These are phyloP conservation scores for Cinclus mexicanus DNA, from an alignment of 2,113 vertebrate genomes.

Conservation along the genomic window DNA sequence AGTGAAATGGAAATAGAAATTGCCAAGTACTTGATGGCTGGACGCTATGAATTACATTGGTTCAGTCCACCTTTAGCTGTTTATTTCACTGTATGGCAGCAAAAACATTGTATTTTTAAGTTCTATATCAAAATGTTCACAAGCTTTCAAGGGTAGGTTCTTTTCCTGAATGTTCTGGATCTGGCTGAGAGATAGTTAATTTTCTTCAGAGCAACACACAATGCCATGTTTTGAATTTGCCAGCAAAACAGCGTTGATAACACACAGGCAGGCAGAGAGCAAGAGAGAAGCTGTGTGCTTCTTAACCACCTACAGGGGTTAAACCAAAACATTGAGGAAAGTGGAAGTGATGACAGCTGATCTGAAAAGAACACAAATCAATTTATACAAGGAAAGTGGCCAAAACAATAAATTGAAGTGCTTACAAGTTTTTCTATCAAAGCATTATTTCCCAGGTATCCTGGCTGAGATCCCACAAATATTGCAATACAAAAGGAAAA, in stretches of 20 bases:
- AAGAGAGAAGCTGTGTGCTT: background rate
- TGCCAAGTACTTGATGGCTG: background rate
- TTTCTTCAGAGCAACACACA: background rate
- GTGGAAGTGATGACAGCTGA: background rate
- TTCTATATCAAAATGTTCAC: background rate
- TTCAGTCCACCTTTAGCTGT: background rate
- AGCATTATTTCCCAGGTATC: background rate
- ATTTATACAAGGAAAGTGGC: background rate
- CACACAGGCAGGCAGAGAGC: background rate
- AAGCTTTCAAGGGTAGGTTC: background rate
- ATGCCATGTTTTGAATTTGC: background rate
- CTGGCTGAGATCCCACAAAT: background rate
- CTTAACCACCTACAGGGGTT: background rate
- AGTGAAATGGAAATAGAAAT: background rate
- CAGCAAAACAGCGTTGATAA: background rate
- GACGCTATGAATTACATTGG: background rate
- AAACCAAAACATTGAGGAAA: background rate
- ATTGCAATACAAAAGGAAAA: background rate
- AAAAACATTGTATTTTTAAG: background rate
- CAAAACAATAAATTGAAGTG: background rate
- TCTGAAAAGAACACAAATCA: conserved; percentile 4
- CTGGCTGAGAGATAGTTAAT: background rate
- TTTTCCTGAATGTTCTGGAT: background rate
- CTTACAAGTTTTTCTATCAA: background rate
- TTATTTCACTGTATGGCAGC: background rate